Percentiles rank a stretch among this genome's conserved stretches.
These are phyloP conservation scores for Globodera rostochiensis DNA, from an alignment of 1,140 invertebrate genomes.

Conservation along the genomic window DNA sequence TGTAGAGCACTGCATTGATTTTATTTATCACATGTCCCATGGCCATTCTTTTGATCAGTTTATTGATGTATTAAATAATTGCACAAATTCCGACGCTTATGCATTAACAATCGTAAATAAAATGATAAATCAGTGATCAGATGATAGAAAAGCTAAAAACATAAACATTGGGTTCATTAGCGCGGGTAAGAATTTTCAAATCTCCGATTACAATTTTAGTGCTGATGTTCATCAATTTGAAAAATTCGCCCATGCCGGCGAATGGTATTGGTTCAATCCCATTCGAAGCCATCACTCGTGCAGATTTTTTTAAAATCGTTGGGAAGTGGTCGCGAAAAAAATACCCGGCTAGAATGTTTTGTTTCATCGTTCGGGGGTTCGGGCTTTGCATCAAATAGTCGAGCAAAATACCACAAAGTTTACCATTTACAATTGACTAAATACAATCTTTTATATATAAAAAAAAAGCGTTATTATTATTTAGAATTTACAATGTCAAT, in stretches of 20 bases:
- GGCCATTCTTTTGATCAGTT: background rate
- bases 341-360: background rate
- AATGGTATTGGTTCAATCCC: background rate
- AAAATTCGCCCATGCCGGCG: background rate
- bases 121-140: background rate
- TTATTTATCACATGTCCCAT: conserved; percentile 7
- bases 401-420: background rate
- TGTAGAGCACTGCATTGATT: conserved; percentile 1
- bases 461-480: background rate
- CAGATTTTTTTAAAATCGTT: background rate
- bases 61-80: background rate
- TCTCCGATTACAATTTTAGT: background rate
- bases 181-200: background rate
- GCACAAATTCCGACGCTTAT: background rate
- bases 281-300: background rate
- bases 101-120: background rate
- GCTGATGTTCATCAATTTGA: background rate
- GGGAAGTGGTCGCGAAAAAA: background rate
- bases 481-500: background rate
- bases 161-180: background rate
- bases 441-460: background rate
- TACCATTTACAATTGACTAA: background rate
- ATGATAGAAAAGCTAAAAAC: background rate
- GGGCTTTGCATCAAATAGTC: background rate
- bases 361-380: background rate